A percentile compares a stretch with the other conserved stretches of the same genome.
These are phyloP conservation scores for Nixonia krombeini DNA, from an alignment of 1,140 invertebrate species.

Conservation along the genomic window DNA sequence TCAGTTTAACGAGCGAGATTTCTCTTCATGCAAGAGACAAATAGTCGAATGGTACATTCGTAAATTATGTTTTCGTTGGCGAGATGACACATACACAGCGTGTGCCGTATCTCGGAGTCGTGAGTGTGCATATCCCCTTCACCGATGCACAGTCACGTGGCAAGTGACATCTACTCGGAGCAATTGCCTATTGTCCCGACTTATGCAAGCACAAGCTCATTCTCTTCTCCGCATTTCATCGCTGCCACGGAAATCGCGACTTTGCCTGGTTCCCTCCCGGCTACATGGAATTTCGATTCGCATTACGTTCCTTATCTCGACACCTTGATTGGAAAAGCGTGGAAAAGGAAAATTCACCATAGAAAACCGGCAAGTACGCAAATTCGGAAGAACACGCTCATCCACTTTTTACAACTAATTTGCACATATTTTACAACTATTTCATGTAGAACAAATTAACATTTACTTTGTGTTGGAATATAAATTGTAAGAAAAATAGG, in stretches of 20 bases:
- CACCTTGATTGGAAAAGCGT: background rate
- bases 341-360: background rate
- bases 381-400: too few relatives aligned
- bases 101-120: constrained; percentile 35
- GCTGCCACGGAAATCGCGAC: constrained; percentile 16
- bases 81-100: constrained; percentile 12
- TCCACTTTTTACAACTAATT: background rate
- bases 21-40: too few relatives aligned
- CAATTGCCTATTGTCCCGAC: constrained; percentile 28
- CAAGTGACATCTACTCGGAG: constrained; percentile 26
- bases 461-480: too few relatives aligned
- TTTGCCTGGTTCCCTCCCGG: constrained; percentile 3
- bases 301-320: background rate
- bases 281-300: constrained; percentile 2
- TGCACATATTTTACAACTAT: too few relatives aligned
- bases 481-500: too few relatives aligned
- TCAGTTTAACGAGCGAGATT: too few relatives aligned
- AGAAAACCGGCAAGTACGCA: too few relatives aligned
- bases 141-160: constrained; percentile 37
- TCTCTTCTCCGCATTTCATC: constrained; percentile 42
- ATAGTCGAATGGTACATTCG: background rate
- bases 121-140: constrained; percentile 40
- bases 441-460: too few relatives aligned
- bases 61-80: constrained; percentile 13
- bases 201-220: constrained; percentile 1